These are phyloP conservation scores for Tretioscincus oriximinensis DNA, from an alignment of 2,113 vertebrate genomes.

Conservation along the genomic window DNA sequence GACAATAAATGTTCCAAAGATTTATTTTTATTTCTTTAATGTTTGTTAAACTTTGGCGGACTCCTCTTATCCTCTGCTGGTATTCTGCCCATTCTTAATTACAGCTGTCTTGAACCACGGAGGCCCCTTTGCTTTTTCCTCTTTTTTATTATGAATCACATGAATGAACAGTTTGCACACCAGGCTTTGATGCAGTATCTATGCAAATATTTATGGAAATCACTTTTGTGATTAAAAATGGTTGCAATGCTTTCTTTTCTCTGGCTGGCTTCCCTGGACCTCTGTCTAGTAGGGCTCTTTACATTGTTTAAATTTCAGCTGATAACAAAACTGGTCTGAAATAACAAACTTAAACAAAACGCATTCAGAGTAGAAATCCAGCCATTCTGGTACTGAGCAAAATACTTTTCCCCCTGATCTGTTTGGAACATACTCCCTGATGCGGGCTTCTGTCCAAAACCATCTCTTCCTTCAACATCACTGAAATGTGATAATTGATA, in stretches of 20 bases:
- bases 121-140: constrained; percentile 57
- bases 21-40: constrained; percentile 82
- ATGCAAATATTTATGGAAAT: constrained; percentile 77
- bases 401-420: not conserved
- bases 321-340: constrained; percentile 36
- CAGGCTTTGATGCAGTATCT: constrained; percentile 65
- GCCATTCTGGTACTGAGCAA: constrained; percentile 4
- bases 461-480: constrained; percentile 22
- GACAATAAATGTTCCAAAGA: constrained; percentile 74
- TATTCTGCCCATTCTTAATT: constrained; percentile 69
- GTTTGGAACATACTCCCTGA: constrained; percentile 42
- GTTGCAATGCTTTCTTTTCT: constrained; percentile 54
- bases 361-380: constrained; percentile 27
- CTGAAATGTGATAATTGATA: not conserved
- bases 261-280: constrained; percentile 55
- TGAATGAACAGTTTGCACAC: constrained; percentile 55
- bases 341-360: constrained; percentile 4
- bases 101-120: constrained; percentile 53
- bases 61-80: constrained; percentile 49
- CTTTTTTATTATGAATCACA: constrained; percentile 66
- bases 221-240: constrained; percentile 67
- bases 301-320: constrained; percentile 56
- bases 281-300: constrained; percentile 53
- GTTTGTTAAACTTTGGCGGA: constrained; percentile 77
- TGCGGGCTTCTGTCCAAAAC: constrained; percentile 11